Evolutionary conservation across 2,888 invertebrate species (phyloP).

Genomic region (Parnassius smintheus): DNA sequence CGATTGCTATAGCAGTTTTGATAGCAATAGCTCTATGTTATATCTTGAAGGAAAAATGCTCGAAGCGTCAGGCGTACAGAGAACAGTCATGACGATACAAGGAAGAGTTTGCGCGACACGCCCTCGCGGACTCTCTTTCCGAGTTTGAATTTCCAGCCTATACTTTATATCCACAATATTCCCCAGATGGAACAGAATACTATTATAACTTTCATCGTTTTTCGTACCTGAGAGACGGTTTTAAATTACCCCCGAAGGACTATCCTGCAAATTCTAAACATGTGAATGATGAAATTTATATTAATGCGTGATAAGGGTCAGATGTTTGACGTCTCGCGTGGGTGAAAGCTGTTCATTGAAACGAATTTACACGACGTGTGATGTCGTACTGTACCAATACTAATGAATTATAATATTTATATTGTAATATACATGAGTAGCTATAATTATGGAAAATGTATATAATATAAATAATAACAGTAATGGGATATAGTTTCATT

Average conservation of each 20-base stretch:
- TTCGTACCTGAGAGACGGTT: conserved; percentile 66
- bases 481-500: no score
- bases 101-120: conserved; percentile 74
- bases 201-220: conserved; percentile 75
- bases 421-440: conserved; percentile 13
- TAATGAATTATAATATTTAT: conserved; percentile 13
- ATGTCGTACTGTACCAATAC: conserved; percentile 29
- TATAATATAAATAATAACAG: background rate
- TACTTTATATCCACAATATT: conserved; percentile 71
- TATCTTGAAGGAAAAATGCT: conserved; percentile 90
- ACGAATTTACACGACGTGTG: conserved; percentile 30
- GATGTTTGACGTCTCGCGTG: conserved; percentile 10
- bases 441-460: conserved; percentile 9
- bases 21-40: conserved; percentile 92
- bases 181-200: conserved; percentile 73
- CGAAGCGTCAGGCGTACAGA: conserved; percentile 86
- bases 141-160: conserved; percentile 65
- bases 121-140: conserved; percentile 67
- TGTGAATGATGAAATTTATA: conserved; percentile 63
- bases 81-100: conserved; percentile 85
- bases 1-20: conserved; percentile 88
- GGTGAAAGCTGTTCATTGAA: conserved; percentile 21
- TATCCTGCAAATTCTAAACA: conserved; percentile 35
- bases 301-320: conserved; percentile 59
- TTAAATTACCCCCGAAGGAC: conserved; percentile 70